Evolutionary conservation across 2,113 vertebrate genomes (phyloP).

Genomic region (Chunga burmeisteri): DNA sequence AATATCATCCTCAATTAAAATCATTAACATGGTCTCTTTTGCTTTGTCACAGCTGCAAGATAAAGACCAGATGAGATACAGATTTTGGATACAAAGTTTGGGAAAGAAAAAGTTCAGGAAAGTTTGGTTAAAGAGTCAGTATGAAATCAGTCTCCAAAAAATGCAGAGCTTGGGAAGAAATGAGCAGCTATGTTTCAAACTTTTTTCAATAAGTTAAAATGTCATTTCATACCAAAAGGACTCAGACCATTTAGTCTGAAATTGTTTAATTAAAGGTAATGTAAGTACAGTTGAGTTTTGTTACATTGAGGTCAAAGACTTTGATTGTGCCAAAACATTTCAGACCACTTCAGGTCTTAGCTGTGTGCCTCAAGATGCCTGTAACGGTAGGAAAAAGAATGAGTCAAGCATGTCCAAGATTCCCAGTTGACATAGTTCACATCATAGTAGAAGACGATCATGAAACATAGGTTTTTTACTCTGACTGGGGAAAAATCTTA

Average conservation of each 20-base stretch:
- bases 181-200: neutral
- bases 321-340: neutral
- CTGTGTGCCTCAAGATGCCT: neutral
- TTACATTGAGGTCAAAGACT: neutral
- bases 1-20: constrained; percentile 61
- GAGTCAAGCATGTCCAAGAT: neutral
- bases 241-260: neutral
- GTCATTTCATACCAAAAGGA: neutral
- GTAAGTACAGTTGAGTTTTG: neutral
- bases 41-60: constrained; percentile 30
- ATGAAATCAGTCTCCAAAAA: neutral
- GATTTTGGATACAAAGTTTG: neutral
- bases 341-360: neutral
- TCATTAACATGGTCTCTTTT: constrained; percentile 33
- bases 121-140: neutral
- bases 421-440: neutral
- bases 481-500: neutral
- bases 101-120: neutral
- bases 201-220: neutral
- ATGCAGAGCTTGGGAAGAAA: neutral
- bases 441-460: neutral
- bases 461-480: neutral
- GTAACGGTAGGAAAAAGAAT: neutral
- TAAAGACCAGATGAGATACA: constrained; percentile 31
- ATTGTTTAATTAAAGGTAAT: neutral